Evolutionary conservation across 2,113 vertebrate species (phyloP).

Genomic region (Tragelaphus scriptus): DNA sequence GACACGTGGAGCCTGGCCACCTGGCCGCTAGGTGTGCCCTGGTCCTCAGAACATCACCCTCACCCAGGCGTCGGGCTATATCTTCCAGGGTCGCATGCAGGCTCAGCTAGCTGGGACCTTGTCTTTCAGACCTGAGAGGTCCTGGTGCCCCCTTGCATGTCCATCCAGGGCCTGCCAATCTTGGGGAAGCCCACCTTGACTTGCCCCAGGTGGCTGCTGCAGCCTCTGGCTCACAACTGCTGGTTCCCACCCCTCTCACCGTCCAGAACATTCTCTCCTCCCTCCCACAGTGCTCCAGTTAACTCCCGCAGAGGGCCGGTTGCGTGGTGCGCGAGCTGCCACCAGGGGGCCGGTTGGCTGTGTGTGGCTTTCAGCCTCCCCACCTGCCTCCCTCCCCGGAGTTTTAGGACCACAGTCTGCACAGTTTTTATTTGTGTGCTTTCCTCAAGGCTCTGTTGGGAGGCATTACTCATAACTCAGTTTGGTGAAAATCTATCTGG

Average conservation of each 20-base stretch:
- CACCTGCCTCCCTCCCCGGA: neutral
- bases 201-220: neutral
- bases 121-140: neutral
- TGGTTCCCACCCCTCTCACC: neutral
- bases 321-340: neutral
- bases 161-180: neutral
- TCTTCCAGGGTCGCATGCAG: neutral
- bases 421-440: conserved; percentile 52
- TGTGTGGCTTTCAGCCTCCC: neutral
- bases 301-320: neutral
- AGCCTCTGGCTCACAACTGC: neutral
- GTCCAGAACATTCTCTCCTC: neutral
- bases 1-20: neutral
- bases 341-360: neutral
- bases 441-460: conserved; percentile 22
- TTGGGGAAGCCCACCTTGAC: neutral
- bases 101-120: neutral
- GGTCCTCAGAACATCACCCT: neutral
- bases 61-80: neutral
- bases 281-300: neutral
- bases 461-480: conserved; percentile 49
- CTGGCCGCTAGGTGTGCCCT: too few relatives aligned
- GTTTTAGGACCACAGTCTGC: neutral
- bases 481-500: conserved; percentile 24
- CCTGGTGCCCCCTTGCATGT: accelerated